Evolutionary conservation across 2,797 vertebrate species (phyloP).

Genomic region (Rhinogobio ventralis): DNA sequence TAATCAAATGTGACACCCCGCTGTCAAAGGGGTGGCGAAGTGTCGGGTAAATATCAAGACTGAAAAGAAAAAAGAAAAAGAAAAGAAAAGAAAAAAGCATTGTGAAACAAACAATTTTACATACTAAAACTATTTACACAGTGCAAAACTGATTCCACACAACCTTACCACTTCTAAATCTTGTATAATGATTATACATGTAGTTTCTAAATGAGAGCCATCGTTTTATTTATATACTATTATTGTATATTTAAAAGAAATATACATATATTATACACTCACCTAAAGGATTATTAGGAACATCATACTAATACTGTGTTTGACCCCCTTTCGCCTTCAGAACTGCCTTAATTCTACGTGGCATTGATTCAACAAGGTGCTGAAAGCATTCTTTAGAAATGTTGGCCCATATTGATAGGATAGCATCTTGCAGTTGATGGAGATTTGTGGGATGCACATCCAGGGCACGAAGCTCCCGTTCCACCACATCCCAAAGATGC

Average conservation of each 20-base stretch:
- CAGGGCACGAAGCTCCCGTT: too few species aligned
- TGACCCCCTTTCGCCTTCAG: too few species aligned
- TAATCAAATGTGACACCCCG: conserved; percentile 6
- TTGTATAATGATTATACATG: neutral
- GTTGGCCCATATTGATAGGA: too few species aligned
- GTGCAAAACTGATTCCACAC: neutral
- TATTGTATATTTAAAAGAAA: neutral
- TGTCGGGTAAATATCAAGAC: conserved; percentile 6
- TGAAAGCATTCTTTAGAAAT: too few species aligned
- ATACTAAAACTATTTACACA: neutral
- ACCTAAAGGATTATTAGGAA: too few species aligned
- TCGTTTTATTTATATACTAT: neutral
- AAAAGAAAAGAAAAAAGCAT: neutral
- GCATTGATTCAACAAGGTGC: too few species aligned
- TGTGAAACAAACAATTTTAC: neutral
- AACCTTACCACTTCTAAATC: neutral
- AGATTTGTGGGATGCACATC: too few species aligned
- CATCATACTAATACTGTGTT: too few species aligned
- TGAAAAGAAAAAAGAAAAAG: neutral
- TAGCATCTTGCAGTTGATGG: too few species aligned
- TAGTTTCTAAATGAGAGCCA: neutral
- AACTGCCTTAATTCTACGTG: too few species aligned
- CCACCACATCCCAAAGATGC: too few species aligned
- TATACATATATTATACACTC: neutral
- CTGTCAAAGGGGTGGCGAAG: conserved; percentile 24